Percentiles rank a stretch among this genome's conserved stretches.
These are phyloP conservation scores for Opisthograptis luteolata DNA, from an alignment of 2,888 invertebrate species.

Conservation along the genomic window DNA sequence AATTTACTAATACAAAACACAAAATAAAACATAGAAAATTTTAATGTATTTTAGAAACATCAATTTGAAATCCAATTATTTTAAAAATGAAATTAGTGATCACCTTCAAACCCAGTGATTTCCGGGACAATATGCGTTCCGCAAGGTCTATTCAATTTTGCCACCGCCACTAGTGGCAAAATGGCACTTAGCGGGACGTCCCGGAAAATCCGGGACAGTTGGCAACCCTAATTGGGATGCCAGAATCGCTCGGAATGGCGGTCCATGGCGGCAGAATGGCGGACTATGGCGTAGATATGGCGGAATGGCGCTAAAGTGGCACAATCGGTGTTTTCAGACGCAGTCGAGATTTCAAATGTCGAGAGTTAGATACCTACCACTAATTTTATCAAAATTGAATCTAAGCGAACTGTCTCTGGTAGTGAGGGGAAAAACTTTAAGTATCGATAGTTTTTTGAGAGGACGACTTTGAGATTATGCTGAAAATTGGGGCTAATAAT, in stretches of 20 bases:
- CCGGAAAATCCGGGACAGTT: too few species aligned
- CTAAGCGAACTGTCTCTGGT: constrained; percentile 30
- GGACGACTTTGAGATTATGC: neutral
- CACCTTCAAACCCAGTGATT: too few species aligned
- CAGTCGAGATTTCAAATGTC: constrained; percentile 24
- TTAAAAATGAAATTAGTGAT: too few species aligned
- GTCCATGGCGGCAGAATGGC: constrained; percentile 11
- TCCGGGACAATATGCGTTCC: too few species aligned
- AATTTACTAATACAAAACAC: too few species aligned
- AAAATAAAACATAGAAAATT: too few species aligned
- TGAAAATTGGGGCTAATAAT: too few species aligned
- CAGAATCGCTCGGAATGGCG: constrained; percentile 19
- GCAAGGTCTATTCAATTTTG: too few species aligned
- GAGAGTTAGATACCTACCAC: constrained; percentile 23
- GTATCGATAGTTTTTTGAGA: constrained; percentile 7
- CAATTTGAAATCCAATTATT: too few species aligned
- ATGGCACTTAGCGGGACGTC: too few species aligned
- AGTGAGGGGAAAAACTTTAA: constrained; percentile 18
- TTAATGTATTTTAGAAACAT: too few species aligned
- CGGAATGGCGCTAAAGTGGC: constrained; percentile 24
- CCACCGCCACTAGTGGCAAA: too few species aligned
- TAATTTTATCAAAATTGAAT: constrained; percentile 43
- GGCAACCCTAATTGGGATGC: constrained; percentile 27
- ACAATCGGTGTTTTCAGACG: constrained; percentile 26
- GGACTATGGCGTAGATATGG: constrained; percentile 19